phyloP scores from a whole-genome alignment of 2,888 invertebrate species.

The Cotesia congregata region DNA sequence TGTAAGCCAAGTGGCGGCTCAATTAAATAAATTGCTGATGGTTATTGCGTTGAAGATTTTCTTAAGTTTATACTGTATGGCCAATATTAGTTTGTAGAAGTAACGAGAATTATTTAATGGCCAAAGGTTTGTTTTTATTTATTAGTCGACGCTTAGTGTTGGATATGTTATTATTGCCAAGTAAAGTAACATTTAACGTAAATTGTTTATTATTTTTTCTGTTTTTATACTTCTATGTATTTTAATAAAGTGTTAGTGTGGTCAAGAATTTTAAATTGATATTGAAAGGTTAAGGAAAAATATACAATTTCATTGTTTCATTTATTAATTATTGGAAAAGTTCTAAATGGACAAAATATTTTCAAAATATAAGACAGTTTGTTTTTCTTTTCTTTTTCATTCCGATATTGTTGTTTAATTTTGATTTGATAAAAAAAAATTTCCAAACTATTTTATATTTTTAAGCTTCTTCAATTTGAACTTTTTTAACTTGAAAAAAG shows the following conservation, averaged over 20 bases:
- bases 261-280: constrained; percentile 20
- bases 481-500: too few relatives aligned
- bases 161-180: constrained; percentile 10
- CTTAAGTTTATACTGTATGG: constrained; percentile 12
- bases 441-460: too few relatives aligned
- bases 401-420: too few relatives aligned
- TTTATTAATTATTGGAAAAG: too few relatives aligned
- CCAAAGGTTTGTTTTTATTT: constrained; percentile 28
- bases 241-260: constrained; percentile 33
- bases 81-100: constrained; percentile 3
- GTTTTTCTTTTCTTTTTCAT: too few relatives aligned
- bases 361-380: neutral
- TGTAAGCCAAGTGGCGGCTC: neutral
- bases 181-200: neutral
- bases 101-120: constrained; percentile 12
- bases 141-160: constrained; percentile 29
- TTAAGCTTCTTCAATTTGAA: too few relatives aligned
- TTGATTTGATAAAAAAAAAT: too few relatives aligned
- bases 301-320: too few relatives aligned
- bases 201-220: constrained; percentile 27
- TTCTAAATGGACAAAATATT: constrained; percentile 14
- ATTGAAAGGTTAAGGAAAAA: neutral
- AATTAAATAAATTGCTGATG: neutral
- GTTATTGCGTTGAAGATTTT: constrained; percentile 23
- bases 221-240: constrained; percentile 32